These are phyloP conservation scores for Nyctibius bracteatus DNA, from an alignment of 2,113 vertebrate genomes.

Conservation along the genomic window DNA sequence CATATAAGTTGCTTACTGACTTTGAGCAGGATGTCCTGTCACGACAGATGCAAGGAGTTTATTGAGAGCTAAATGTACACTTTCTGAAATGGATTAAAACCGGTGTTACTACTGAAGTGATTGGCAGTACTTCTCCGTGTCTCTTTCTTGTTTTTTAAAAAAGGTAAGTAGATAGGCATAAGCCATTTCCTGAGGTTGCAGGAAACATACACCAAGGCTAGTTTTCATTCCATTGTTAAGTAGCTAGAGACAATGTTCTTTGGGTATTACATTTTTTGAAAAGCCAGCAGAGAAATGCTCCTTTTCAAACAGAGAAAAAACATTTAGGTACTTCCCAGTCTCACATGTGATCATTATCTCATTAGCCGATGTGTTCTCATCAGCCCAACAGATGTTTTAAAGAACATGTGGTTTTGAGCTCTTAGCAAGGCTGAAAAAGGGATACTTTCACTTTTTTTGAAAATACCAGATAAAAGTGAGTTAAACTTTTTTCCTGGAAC, in stretches of 20 bases:
- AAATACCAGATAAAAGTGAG: neutral
- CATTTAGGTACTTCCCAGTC: slow-evolving; percentile 40
- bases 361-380: neutral
- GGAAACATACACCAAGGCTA: neutral
- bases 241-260: neutral
- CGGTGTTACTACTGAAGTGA: neutral
- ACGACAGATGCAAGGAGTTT: neutral
- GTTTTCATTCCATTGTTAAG: neutral
- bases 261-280: neutral
- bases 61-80: neutral
- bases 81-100: neutral
- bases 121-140: neutral
- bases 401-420: neutral
- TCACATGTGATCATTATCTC: neutral
- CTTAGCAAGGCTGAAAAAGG: neutral
- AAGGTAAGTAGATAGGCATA: neutral
- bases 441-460: neutral
- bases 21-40: neutral
- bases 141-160: neutral
- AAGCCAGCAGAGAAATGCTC: neutral
- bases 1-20: neutral
- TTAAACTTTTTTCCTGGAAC: neutral
- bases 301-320: neutral
- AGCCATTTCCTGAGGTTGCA: neutral
- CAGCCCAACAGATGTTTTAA: neutral